Conservation (phyloP, 1,140 invertebrate genomes). For the Limonius californicus region DNA sequence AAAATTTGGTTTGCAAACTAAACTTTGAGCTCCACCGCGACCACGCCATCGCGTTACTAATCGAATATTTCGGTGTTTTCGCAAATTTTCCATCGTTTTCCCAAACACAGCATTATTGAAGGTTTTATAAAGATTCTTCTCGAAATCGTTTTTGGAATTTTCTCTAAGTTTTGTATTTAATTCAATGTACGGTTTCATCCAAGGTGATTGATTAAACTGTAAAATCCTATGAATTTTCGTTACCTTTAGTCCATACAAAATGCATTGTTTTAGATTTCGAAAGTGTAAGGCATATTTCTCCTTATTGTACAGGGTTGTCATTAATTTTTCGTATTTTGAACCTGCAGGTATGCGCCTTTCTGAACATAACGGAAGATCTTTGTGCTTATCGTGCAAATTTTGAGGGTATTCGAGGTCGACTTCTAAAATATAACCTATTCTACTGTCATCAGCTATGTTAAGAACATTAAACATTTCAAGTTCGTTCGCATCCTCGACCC, state of each 20-base stretch:
- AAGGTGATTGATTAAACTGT: conserved; percentile 51
- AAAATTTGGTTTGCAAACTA: conserved; percentile 42
- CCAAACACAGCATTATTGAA: conserved; percentile 34
- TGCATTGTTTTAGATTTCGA: conserved; percentile 50
- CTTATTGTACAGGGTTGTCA: not conserved
- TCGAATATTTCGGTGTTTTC: conserved; percentile 32
- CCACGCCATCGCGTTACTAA: conserved; percentile 33
- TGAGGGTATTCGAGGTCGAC: conserved; percentile 28
- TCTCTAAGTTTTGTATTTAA: conserved; percentile 41
- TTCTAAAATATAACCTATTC: conserved; percentile 41
- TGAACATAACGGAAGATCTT: conserved; percentile 45
- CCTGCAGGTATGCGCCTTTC: conserved; percentile 29
- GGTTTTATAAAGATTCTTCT: conserved; percentile 52
- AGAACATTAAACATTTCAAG: conserved; percentile 35
- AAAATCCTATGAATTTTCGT: conserved; percentile 51
- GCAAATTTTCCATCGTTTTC: conserved; percentile 28
- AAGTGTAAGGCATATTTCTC: conserved; percentile 51
- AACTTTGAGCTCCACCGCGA: conserved; percentile 21
- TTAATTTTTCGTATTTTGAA: conserved; percentile 2
- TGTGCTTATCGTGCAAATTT: conserved; percentile 40
- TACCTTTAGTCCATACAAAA: conserved; percentile 47
- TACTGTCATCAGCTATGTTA: conserved; percentile 31
- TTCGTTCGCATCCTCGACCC: conserved; percentile 22
- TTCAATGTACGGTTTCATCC: conserved; percentile 49
- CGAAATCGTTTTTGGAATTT: conserved; percentile 47